Percentiles rank a stretch among this genome's conserved stretches.
Evolutionary conservation across 2,113 vertebrate genomes (phyloP).

Genomic region (Notothenia rossii): DNA sequence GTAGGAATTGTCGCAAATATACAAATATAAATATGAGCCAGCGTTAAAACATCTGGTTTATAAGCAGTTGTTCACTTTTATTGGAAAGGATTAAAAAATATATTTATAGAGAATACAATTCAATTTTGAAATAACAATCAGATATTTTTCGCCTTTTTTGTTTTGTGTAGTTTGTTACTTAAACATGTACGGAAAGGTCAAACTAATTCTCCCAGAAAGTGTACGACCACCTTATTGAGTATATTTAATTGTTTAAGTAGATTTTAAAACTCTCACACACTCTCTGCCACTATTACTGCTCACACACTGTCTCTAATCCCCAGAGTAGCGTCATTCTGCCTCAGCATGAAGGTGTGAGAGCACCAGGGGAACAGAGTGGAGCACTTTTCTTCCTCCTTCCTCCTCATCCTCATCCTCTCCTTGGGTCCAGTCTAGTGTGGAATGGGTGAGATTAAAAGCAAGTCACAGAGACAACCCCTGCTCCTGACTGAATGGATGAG

Average conservation of each 20-base stretch:
- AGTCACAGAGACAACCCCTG: conserved; percentile 48
- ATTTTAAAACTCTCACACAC: background rate
- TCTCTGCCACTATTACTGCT: background rate
- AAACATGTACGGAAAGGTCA: no score
- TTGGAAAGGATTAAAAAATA: no score
- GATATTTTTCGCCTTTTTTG: no score
- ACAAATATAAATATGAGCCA: background rate
- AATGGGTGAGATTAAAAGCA: conserved; percentile 73
- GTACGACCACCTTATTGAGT: background rate
- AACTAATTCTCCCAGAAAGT: background rate
- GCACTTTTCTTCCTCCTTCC: background rate
- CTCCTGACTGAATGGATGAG: conserved; percentile 78
- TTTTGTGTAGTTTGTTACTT: no score
- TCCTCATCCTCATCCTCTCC: conserved; percentile 36
- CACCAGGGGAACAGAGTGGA: background rate
- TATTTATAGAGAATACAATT: no score
- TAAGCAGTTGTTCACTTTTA: no score
- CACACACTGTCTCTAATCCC: background rate
- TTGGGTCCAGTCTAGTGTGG: conserved; percentile 59
- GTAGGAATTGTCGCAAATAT: background rate
- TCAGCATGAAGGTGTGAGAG: conserved; percentile 20
- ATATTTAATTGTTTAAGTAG: background rate
- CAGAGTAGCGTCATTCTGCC: background rate
- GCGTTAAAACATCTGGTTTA: no score
- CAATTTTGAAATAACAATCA: no score